phyloP scores from a whole-genome alignment of 2,888 invertebrate genomes.

The Hermodice carunculata region DNA sequence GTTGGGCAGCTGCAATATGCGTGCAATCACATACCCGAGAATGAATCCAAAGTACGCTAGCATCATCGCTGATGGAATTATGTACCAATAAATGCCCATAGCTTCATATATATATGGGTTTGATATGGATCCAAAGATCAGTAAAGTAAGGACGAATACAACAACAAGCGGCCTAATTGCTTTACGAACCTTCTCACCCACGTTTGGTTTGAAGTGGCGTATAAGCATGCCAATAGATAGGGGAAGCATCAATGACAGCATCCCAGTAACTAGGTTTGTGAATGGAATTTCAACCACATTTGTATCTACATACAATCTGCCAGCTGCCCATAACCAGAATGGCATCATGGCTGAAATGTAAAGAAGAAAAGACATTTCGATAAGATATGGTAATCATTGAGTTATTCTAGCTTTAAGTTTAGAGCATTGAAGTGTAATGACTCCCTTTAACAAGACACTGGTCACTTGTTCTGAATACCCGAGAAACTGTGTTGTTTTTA shows the following conservation, averaged over 20 bases:
- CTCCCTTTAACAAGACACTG: no score
- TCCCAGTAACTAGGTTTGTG: constrained; percentile 65
- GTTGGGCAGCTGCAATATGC: constrained; percentile 61
- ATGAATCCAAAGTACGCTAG: constrained; percentile 71
- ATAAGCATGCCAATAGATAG: constrained; percentile 70
- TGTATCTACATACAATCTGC: constrained; percentile 53
- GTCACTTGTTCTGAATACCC: no score
- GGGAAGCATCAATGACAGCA: constrained; percentile 69
- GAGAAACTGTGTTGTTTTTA: no score
- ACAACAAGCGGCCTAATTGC: constrained; percentile 68
- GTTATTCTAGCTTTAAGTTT: no score
- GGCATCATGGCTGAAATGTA: constrained; percentile 73
- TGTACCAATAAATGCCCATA: constrained; percentile 61
- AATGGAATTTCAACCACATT: constrained; percentile 65
- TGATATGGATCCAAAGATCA: constrained; percentile 68
- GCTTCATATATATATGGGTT: constrained; percentile 69
- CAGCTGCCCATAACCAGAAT: constrained; percentile 71
- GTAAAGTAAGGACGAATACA: constrained; percentile 68
- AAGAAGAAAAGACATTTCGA: no score
- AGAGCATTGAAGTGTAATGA: no score
- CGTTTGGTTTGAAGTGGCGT: constrained; percentile 57
- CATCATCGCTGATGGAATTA: constrained; percentile 66
- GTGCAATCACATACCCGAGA: constrained; percentile 63
- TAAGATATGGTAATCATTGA: no score
- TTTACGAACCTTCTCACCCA: constrained; percentile 62